These are phyloP conservation scores for Geophilus truncorum DNA, from an alignment of 2,888 invertebrate species.

Conservation along the genomic window DNA sequence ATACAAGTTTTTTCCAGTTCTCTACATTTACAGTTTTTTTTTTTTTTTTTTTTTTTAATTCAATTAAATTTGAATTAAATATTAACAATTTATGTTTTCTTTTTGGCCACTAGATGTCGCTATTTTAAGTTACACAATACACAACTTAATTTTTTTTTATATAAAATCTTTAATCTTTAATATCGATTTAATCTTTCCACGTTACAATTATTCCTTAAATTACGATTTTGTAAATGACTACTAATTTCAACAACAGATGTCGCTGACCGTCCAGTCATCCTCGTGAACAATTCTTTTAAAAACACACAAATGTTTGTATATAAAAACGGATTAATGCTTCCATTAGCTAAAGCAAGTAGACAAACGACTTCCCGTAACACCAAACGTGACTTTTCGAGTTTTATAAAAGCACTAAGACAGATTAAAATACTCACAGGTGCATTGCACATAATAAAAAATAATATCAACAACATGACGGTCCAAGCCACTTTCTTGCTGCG, in stretches of 20 bases:
- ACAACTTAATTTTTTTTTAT: too few relatives aligned
- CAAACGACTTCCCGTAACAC: background rate
- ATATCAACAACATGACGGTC: background rate
- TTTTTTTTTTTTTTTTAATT: too few relatives aligned
- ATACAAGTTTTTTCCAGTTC: too few relatives aligned
- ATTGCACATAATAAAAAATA: background rate
- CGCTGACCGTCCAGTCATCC: background rate
- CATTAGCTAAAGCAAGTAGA: background rate
- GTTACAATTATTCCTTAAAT: too few relatives aligned
- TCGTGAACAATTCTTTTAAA: background rate
- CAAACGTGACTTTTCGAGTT: background rate
- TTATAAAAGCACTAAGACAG: background rate
- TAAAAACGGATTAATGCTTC: background rate
- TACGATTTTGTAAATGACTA: too few relatives aligned
- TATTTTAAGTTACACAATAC: too few relatives aligned
- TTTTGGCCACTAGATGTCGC: too few relatives aligned
- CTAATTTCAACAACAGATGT: background rate
- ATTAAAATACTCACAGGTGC: background rate
- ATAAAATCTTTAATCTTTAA: too few relatives aligned
- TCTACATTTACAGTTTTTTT: too few relatives aligned
- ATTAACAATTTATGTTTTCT: too few relatives aligned
- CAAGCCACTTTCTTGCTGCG: background rate
- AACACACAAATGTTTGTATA: background rate
- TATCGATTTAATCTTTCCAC: too few relatives aligned
- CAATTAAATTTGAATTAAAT: too few relatives aligned